phyloP scores from a whole-genome alignment of 1,140 invertebrate genomes.

The Pseudachorutes palmiensis region DNA sequence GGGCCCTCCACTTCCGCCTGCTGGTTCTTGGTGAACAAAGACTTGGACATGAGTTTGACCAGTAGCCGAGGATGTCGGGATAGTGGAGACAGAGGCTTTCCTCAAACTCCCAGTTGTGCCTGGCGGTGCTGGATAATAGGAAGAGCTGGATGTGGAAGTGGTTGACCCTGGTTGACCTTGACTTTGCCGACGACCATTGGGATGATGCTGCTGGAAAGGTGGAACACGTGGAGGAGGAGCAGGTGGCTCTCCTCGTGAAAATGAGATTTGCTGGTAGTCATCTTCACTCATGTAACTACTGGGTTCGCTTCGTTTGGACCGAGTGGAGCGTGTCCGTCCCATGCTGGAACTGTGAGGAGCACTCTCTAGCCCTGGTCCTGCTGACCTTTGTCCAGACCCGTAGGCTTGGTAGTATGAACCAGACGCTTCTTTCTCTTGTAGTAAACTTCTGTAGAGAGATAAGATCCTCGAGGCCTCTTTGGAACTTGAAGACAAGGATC shows the following conservation, averaged over 20 bases:
- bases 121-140: slow-evolving; percentile 1
- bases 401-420: not conserved
- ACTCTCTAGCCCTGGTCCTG: not conserved
- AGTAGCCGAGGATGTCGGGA: not conserved
- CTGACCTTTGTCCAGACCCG: not conserved
- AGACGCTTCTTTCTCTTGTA: slow-evolving; percentile 8
- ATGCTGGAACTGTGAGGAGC: not conserved
- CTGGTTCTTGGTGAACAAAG: slow-evolving; percentile 45
- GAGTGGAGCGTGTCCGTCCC: not conserved
- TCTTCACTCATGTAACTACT: slow-evolving; percentile 42
- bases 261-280: slow-evolving; percentile 55
- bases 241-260: slow-evolving; percentile 29
- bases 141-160: slow-evolving; percentile 5
- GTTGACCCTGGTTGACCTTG: not conserved
- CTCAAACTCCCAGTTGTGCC: not conserved
- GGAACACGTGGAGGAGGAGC: not conserved
- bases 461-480: slow-evolving; percentile 37
- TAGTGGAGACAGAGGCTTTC: not conserved
- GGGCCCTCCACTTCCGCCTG: slow-evolving; percentile 25
- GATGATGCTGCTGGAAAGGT: not conserved
- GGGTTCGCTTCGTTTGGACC: not conserved
- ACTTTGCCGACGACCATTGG: not conserved
- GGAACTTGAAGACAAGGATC: slow-evolving; percentile 28
- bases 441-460: slow-evolving; percentile 34
- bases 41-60: slow-evolving; percentile 45